Percentiles rank a stretch among this genome's conserved stretches.
These are phyloP conservation scores for Nycticebus coucang DNA, from an alignment of 2,113 vertebrate genomes.

Conservation along the genomic window DNA sequence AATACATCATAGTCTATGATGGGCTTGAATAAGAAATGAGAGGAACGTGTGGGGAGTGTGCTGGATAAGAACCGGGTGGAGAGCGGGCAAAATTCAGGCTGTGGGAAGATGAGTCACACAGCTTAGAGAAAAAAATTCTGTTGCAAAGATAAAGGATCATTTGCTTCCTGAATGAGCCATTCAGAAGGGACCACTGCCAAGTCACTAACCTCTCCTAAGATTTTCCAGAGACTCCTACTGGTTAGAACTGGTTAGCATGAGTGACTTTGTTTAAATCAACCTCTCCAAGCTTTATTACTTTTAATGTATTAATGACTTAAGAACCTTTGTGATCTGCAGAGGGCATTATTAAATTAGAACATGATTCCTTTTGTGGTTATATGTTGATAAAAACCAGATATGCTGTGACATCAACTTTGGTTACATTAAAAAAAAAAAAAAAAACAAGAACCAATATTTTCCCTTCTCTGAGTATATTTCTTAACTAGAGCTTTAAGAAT, in stretches of 20 bases:
- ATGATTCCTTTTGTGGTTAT: slow-evolving; percentile 24
- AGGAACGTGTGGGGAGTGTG: neutral
- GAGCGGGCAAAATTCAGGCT: slow-evolving; percentile 15
- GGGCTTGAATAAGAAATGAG: neutral
- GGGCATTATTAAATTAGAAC: slow-evolving; percentile 8
- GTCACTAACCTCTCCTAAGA: slow-evolving; percentile 4
- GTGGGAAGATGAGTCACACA: slow-evolving; percentile 68
- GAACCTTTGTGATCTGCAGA: neutral
- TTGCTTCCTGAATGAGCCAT: slow-evolving; percentile 67
- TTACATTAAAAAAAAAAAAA: neutral
- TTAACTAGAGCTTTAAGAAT: slow-evolving; percentile 49
- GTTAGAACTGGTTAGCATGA: neutral
- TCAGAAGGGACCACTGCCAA: slow-evolving; percentile 59
- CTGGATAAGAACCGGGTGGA: neutral
- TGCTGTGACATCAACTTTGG: neutral
- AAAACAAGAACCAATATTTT: neutral
- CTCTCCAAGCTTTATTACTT: slow-evolving; percentile 35
- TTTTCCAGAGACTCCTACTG: slow-evolving; percentile 31
- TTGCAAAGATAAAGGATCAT: slow-evolving; percentile 59
- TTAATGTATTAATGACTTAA: neutral
- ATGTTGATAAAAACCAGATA: slow-evolving; percentile 16
- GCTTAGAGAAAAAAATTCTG: slow-evolving; percentile 40
- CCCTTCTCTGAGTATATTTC: neutral
- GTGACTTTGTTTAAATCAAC: slow-evolving; percentile 17
- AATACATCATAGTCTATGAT: neutral